A percentile compares a stretch with the other conserved stretches of the same genome.
Conservation (phyloP, 2,113 vertebrate species). For the Shinisaurus crocodilurus region DNA sequence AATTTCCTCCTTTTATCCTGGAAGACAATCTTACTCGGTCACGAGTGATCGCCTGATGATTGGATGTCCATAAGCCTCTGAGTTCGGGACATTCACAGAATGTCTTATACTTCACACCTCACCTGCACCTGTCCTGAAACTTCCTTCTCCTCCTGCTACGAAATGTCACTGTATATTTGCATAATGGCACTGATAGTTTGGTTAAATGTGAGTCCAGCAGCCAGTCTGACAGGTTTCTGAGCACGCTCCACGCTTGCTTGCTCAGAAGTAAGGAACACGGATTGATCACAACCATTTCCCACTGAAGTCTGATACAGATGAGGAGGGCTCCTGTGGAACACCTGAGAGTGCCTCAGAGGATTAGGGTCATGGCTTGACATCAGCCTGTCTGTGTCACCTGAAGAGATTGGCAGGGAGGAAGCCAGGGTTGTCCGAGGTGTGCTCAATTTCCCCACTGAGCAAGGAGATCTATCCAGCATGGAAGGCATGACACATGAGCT, state of each 20-base stretch:
- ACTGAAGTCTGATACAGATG: slow-evolving; percentile 79
- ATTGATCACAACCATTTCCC: slow-evolving; percentile 81
- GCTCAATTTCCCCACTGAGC: slow-evolving; percentile 69
- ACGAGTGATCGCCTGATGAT: no score
- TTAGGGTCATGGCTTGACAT: slow-evolving; percentile 61
- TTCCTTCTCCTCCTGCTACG: slow-evolving; percentile 17
- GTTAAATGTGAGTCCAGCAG: slow-evolving; percentile 90
- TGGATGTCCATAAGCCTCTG: no score
- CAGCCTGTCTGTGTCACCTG: slow-evolving; percentile 59
- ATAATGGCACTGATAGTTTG: slow-evolving; percentile 83
- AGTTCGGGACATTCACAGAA: slow-evolving; percentile 2
- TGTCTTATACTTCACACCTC: not conserved
- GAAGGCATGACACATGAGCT: slow-evolving; percentile 98
- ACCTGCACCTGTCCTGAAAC: slow-evolving; percentile 14
- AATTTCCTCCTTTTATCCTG: no score
- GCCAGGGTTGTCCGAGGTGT: slow-evolving; percentile 76
- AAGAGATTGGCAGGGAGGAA: slow-evolving; percentile 67
- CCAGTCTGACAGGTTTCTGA: slow-evolving; percentile 88
- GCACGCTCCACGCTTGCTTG: slow-evolving; percentile 80
- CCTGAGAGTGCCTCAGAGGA: slow-evolving; percentile 55
- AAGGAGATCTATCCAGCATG: slow-evolving; percentile 84
- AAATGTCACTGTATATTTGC: slow-evolving; percentile 10
- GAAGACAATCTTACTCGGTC: no score
- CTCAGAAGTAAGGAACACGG: slow-evolving; percentile 82
- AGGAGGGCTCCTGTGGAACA: slow-evolving; percentile 76